Conservation (phyloP, 1,140 invertebrate species). For the Cydia fagiglandana region DNA sequence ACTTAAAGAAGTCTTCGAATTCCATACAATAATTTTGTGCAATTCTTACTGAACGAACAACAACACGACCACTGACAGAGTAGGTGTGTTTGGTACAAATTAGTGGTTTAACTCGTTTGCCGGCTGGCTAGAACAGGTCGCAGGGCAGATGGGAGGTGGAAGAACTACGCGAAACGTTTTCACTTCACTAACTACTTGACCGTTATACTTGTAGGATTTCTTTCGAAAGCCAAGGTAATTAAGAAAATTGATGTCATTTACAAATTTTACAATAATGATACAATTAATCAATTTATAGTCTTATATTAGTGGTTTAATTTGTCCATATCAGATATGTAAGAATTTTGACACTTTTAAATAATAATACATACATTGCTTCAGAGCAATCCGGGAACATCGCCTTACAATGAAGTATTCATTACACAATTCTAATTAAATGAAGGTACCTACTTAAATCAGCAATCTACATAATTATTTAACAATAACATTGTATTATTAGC, state of each 20-base stretch:
- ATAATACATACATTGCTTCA: not conserved
- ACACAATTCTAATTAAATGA: no score
- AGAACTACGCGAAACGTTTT: conserved; percentile 36
- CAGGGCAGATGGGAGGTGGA: conserved; percentile 39
- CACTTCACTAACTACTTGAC: conserved; percentile 33
- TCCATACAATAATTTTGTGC: conserved; percentile 6
- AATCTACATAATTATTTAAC: not conserved
- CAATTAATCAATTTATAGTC: not conserved
- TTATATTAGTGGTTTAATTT: not conserved
- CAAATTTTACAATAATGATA: not conserved
- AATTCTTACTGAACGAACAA: not conserved
- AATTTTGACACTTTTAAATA: not conserved
- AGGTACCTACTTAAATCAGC: not conserved
- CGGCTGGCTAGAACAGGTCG: conserved; percentile 40
- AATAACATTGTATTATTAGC: no score
- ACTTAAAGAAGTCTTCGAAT: no score
- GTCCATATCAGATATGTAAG: not conserved
- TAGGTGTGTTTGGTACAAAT: conserved; percentile 25
- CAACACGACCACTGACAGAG: not conserved
- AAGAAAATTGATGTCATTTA: not conserved
- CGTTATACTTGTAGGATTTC: conserved; percentile 19
- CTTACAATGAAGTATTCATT: not conserved
- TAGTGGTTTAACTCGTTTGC: conserved; percentile 31
- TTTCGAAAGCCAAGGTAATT: not conserved
- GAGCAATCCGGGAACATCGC: not conserved